phyloP scores from a whole-genome alignment of 2,888 invertebrate genomes.

The Xylophagus ater region DNA sequence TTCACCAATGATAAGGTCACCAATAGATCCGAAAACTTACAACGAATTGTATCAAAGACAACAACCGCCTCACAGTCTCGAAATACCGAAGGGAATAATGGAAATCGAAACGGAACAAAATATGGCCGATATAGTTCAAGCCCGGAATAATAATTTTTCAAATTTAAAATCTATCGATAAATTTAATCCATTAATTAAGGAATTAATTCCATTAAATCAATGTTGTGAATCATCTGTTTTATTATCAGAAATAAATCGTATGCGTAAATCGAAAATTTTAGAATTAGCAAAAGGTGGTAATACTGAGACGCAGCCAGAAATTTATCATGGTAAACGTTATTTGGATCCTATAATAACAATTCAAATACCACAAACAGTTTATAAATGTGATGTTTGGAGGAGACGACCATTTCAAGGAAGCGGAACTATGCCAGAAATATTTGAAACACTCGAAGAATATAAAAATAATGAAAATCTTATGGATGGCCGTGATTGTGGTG shows the following conservation, averaged over 20 bases:
- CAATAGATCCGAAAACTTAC: slow-evolving; percentile 2
- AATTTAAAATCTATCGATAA: slow-evolving; percentile 19
- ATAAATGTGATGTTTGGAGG: background rate
- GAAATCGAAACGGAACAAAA: slow-evolving; percentile 14
- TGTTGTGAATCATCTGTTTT: slow-evolving; percentile 4
- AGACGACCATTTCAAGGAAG: slow-evolving; percentile 14
- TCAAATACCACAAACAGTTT: background rate
- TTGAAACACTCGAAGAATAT: slow-evolving; percentile 1
- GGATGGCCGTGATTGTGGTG: slow-evolving; percentile 21
- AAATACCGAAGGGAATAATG: background rate
- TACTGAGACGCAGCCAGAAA: slow-evolving; percentile 9
- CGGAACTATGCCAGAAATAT: slow-evolving; percentile 18
- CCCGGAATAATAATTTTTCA: slow-evolving; percentile 17
- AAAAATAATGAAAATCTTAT: background rate
- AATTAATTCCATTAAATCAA: too few species aligned
- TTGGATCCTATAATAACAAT: slow-evolving; percentile 26
- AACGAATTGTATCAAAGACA: slow-evolving; percentile 12
- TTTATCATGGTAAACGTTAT: slow-evolving; percentile 31
- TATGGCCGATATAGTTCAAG: slow-evolving; percentile 18
- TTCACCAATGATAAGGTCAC: slow-evolving; percentile 14
- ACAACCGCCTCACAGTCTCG: background rate
- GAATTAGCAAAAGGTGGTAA: too few species aligned
- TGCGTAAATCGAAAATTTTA: background rate
- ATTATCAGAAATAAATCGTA: background rate
- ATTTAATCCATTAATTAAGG: too few species aligned